These are phyloP conservation scores for Pseudoips prasinana DNA, from an alignment of 2,888 invertebrate genomes.

Conservation along the genomic window DNA sequence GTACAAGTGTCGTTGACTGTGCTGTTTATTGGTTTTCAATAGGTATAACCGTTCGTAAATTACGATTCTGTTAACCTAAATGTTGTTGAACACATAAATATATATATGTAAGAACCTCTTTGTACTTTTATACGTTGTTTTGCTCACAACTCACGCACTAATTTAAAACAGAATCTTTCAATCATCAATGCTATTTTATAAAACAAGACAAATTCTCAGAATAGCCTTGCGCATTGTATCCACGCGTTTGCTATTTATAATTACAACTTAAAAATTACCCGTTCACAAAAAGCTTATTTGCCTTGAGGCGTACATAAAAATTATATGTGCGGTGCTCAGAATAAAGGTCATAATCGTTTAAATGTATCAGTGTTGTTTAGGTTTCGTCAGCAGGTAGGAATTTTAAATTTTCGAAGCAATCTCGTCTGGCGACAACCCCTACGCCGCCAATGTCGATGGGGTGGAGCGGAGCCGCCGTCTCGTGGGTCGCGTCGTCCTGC, in stretches of 20 bases:
- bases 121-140: slow-evolving; percentile 55
- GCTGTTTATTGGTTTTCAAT: slow-evolving; percentile 48
- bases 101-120: slow-evolving; percentile 52
- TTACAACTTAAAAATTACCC: slow-evolving; percentile 62
- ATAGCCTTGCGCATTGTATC: slow-evolving; percentile 75
- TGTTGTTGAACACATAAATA: slow-evolving; percentile 57
- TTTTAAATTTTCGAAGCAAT: slow-evolving; percentile 69
- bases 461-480: slow-evolving; percentile 72
- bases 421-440: slow-evolving; percentile 79
- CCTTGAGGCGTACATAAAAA: slow-evolving; percentile 28
- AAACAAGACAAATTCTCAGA: slow-evolving; percentile 69
- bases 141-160: slow-evolving; percentile 50
- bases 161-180: slow-evolving; percentile 63
- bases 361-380: slow-evolving; percentile 38
- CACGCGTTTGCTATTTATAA: slow-evolving; percentile 78
- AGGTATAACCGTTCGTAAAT: slow-evolving; percentile 48
- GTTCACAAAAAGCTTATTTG: slow-evolving; percentile 49
- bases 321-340: slow-evolving; percentile 25
- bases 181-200: slow-evolving; percentile 63
- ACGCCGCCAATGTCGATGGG: slow-evolving; percentile 67
- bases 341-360: slow-evolving; percentile 58
- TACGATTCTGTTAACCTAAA: slow-evolving; percentile 58
- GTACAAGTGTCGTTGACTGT: slow-evolving; percentile 30
- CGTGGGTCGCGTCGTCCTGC: slow-evolving; percentile 49
- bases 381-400: slow-evolving; percentile 63